Conservation (phyloP, 1,140 invertebrate genomes). For the Pantala flavescens region DNA sequence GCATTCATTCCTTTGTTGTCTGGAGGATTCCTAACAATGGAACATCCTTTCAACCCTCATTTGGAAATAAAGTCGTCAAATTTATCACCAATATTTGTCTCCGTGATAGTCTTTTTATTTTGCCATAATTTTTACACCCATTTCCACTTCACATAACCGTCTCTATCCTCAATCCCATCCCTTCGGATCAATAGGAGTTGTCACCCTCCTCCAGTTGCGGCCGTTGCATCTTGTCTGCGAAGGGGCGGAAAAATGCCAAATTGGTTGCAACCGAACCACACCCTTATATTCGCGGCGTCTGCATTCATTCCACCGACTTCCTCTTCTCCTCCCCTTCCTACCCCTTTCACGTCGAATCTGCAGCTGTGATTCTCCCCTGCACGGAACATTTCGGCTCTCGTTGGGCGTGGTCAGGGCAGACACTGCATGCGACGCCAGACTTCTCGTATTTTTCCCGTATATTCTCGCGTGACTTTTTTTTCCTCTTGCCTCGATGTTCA, state of each 20-base stretch:
- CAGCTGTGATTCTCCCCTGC: slow-evolving; percentile 2
- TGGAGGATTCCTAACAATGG: too few relatives aligned
- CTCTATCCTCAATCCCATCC: too few relatives aligned
- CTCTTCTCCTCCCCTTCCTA: background rate
- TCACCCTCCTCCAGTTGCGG: background rate
- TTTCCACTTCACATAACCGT: too few relatives aligned
- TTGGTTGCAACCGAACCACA: slow-evolving; percentile 1
- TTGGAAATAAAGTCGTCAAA: too few relatives aligned
- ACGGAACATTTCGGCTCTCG: background rate
- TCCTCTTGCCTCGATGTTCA: too few relatives aligned
- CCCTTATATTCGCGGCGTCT: background rate
- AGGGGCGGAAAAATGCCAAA: background rate
- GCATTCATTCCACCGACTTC: background rate
- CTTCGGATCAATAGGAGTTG: background rate
- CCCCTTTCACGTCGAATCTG: background rate
- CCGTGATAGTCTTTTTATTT: too few relatives aligned
- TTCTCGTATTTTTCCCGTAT: background rate
- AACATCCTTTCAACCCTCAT: too few relatives aligned
- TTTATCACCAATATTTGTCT: too few relatives aligned
- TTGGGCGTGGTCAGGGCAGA: slow-evolving; percentile 5
- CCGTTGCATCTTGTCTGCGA: background rate
- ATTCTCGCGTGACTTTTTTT: too few relatives aligned
- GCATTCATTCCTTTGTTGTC: too few relatives aligned
- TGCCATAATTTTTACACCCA: too few relatives aligned
- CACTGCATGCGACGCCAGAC: background rate